Base-by-base conservation (phyloP, 1,140 invertebrate species). In the Pseudomyrmex concolor region DNA sequence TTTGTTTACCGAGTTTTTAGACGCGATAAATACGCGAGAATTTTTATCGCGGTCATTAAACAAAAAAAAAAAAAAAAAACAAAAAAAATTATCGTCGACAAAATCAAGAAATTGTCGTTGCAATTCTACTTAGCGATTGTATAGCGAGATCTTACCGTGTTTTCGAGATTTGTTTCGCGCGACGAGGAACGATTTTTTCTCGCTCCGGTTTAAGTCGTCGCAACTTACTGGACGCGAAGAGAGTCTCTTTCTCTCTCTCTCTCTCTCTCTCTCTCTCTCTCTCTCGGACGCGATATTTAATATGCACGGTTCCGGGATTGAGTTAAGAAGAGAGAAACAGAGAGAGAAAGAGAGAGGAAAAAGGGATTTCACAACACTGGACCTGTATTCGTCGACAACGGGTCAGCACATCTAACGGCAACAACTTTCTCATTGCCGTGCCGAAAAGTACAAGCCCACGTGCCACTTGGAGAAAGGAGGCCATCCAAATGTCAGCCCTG, bases 401-500 rank as follows among this genome's bases (percentile, higher is more conserved):
- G 68, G 71, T 68, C 66, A 48, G 60, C 86, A 68, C 50, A 64
- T 84, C 86, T 88, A 87, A 89, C 84, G 77, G 50, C 77, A 85
- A 85, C 76, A 85, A 88, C 87, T 89, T 89, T 89, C 87, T 83
- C 87, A 68, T 57, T 62, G 71, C 85, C 17, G 71, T 72, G 85
- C 87, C 87, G 87, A 89, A 89, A 89, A 88, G 84, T 78, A 62
- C 22, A 70, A 83, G 50, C 84, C 84, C 87, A 89, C 86, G 86
- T 89, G 84, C 62, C 83, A 66, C 68, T 51, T 22, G 88, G 88
- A 89, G 88, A 89, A 89, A 89, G 88, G 88, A 89, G 88, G 88
- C 88, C 85, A 89, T 86, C 88, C 62, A 89, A 89, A 89, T 89
- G 88, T 89, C 88, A 89, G 85, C 85, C 55, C 73, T 85, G 72